phyloP scores from a whole-genome alignment of 2,888 invertebrate genomes.

The Salticus scenicus region DNA sequence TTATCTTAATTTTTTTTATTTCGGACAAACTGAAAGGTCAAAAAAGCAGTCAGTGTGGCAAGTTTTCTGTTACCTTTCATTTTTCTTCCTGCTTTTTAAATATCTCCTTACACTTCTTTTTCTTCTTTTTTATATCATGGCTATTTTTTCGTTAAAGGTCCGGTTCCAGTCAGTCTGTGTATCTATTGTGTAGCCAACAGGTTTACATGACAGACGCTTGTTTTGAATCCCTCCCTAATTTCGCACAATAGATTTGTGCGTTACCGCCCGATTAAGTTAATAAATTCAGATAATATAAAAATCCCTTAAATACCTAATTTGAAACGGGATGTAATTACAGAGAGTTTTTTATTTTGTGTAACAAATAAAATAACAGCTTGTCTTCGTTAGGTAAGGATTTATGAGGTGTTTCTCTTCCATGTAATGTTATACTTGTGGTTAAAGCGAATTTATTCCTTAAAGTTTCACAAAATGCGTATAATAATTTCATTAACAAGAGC shows the following conservation, averaged over 20 bases:
- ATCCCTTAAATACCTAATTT: not conserved
- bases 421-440: too few relatives aligned
- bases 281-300: conserved; percentile 23
- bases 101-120: conserved; percentile 33
- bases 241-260: conserved; percentile 4
- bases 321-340: not conserved
- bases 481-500: too few relatives aligned
- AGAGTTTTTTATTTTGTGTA: too few relatives aligned
- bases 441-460: too few relatives aligned
- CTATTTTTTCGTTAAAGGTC: conserved; percentile 27
- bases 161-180: conserved; percentile 50
- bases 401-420: too few relatives aligned
- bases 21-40: conserved; percentile 37
- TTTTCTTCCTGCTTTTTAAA: conserved; percentile 31
- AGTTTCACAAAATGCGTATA: too few relatives aligned
- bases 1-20: not conserved
- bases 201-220: conserved; percentile 8
- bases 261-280: conserved; percentile 33
- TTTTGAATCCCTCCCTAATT: conserved; percentile 38
- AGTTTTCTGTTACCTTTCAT: conserved; percentile 30
- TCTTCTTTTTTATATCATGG: not conserved
- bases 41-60: conserved; percentile 54
- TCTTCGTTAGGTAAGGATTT: too few relatives aligned
- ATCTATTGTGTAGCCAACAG: conserved; percentile 37
- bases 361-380: too few relatives aligned